phyloP scores from a whole-genome alignment of 2,113 vertebrate genomes.

The Mobula birostris region DNA sequence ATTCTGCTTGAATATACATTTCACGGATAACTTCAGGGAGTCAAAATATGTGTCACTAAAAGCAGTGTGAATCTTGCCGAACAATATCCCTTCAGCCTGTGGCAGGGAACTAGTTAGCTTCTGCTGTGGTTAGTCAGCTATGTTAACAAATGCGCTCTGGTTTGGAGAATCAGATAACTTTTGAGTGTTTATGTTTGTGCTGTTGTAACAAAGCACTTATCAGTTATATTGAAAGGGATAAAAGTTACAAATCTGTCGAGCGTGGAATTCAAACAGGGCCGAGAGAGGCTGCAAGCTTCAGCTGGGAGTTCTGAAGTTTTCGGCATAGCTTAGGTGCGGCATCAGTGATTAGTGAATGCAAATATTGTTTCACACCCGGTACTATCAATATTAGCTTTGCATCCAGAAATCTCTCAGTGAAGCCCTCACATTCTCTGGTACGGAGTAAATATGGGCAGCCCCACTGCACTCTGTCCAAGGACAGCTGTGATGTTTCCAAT shows the following conservation, averaged over 20 bases:
- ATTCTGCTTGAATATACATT: constrained; percentile 32
- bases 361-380: background rate
- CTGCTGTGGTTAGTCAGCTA: constrained; percentile 28
- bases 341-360: background rate
- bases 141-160: constrained; percentile 20
- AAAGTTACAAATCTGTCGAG: constrained; percentile 22
- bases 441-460: background rate
- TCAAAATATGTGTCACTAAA: constrained; percentile 28
- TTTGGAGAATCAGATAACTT: constrained; percentile 25
- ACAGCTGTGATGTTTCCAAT: background rate
- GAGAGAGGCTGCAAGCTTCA: background rate
- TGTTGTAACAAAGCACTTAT: constrained; percentile 1
- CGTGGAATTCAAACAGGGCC: background rate
- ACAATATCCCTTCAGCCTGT: background rate
- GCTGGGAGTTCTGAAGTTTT: background rate
- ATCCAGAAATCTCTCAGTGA: background rate
- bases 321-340: background rate
- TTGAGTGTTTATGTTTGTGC: constrained; percentile 19
- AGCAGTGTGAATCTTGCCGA: constrained; percentile 15
- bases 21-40: constrained; percentile 35
- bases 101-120: background rate
- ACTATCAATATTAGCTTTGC: background rate
- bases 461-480: background rate
- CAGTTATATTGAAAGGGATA: constrained; percentile 26
- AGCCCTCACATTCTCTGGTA: background rate